These are phyloP conservation scores for Echinarachnius parma DNA, from an alignment of 53 echinoderm and acorn worm genomes.

Conservation along the genomic window DNA sequence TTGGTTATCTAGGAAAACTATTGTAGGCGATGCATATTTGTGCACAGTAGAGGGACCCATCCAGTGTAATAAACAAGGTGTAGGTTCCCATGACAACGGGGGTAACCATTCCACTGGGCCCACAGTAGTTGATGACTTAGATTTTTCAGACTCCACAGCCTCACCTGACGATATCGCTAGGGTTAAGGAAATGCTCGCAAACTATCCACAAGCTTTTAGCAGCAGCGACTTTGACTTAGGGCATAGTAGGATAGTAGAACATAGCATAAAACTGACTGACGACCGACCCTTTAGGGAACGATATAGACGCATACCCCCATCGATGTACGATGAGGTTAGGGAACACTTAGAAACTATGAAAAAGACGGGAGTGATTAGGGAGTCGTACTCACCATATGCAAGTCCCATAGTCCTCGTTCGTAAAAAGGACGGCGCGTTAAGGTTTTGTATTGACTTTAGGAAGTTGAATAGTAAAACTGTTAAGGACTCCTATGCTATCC, in stretches of 20 bases:
- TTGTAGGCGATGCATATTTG: slow-evolving; percentile 1
- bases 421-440: slow-evolving; percentile 40
- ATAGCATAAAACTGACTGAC: slow-evolving; percentile 41
- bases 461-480: slow-evolving; percentile 36
- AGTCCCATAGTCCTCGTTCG: slow-evolving; percentile 48
- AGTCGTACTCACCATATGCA: slow-evolving; percentile 50
- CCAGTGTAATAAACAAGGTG: not conserved
- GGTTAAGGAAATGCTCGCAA: not conserved
- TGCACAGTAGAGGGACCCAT: not conserved
- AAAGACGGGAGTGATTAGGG: slow-evolving; percentile 26
- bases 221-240: slow-evolving; percentile 37
- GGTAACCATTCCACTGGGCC: too few species aligned
- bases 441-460: slow-evolving; percentile 50
- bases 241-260: slow-evolving; percentile 16
- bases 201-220: slow-evolving; percentile 31
- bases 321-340: slow-evolving; percentile 46
- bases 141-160: slow-evolving; percentile 20
- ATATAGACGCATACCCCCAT: slow-evolving; percentile 42
- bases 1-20: not conserved
- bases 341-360: slow-evolving; percentile 35
- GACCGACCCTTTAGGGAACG: slow-evolving; percentile 37
- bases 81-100: too few species aligned
- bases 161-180: not conserved
- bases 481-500: slow-evolving; percentile 41
- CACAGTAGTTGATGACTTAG: not conserved